Evolutionary conservation across 1,140 invertebrate species (phyloP).

Genomic region (Drosophila burlai): DNA sequence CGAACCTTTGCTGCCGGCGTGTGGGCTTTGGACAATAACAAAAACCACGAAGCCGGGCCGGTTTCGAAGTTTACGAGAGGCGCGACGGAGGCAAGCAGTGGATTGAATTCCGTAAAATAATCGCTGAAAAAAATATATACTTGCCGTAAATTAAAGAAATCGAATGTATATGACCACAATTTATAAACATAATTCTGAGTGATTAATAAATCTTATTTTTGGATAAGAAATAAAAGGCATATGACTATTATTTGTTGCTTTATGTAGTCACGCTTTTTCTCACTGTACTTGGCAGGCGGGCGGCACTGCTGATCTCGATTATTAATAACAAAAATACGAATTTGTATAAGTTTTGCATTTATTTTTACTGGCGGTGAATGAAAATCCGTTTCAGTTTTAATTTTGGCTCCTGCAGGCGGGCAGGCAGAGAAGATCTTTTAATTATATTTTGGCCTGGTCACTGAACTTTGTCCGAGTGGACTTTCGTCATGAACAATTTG

Average conservation of each 20-base stretch:
- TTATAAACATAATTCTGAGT: not conserved
- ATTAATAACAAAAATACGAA: conserved; percentile 67
- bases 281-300: conserved; percentile 15
- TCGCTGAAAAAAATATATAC: not conserved
- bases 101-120: conserved; percentile 6
- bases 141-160: not conserved
- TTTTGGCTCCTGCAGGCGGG: conserved; percentile 31
- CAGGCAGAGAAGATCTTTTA: conserved; percentile 1
- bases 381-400: conserved; percentile 73
- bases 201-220: not conserved
- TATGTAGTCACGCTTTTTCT: not conserved
- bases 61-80: conserved; percentile 68
- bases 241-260: not conserved
- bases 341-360: conserved; percentile 79
- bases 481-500: conserved; percentile 76
- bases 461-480: conserved; percentile 81
- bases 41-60: conserved; percentile 53
- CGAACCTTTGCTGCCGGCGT: conserved; percentile 81
- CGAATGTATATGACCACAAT: not conserved
- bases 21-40: conserved; percentile 66
- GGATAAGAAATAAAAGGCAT: not conserved
- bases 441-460: conserved; percentile 57
- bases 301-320: conserved; percentile 44
- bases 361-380: conserved; percentile 74
- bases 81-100: conserved; percentile 49